Base-by-base conservation (phyloP, 2,797 vertebrate genomes). In the Chiroxiphia lanceolata region DNA sequence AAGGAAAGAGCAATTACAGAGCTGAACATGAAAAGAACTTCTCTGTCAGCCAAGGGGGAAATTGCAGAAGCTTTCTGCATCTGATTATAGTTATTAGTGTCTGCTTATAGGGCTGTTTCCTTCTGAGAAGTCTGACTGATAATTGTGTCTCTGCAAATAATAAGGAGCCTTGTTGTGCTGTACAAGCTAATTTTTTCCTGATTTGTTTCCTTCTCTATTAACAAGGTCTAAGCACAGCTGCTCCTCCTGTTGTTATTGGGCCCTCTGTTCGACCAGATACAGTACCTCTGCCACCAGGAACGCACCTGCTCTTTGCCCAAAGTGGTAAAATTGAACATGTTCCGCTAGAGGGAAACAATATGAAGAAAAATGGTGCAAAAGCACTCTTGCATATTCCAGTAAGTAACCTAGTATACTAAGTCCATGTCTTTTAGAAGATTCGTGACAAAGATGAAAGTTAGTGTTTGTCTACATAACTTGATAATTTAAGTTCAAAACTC, bases 281-380 rank as follows among this genome's bases (percentile, higher is more conserved):
- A 4, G 92, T 98, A 51, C 98, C 98, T 22, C 94, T 98, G 60
- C 98, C 98, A 0, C 97, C 98, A 9, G 99, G 99, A 87, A 99
- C 99, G 0, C 98, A 99, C 96, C 97, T 99, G 91, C 97, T 99
- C 71, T 99, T 98, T 93, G 98, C 99, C 53, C 99, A 99, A 95
- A 99, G 98, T 13, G 99, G 99, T 76, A 98, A 98, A 95, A 99
- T 99, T 38, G 99, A 99, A 71, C 98, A 98, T 17, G 85, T 99
- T 51, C 99, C 99, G 0, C 87, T 99, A 71, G 98, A 98, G 9
- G 98, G 98, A 60, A 98, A 97, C 34, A 96, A 87, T 20, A 98
- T 99, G 98, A 98, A 97, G 96, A 99, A 99, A 96, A 94, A 87
- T 0, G 94, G 98, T 25, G 98, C 99, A 91, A 99, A 98, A 96